These are phyloP conservation scores for Amiota minor DNA, from an alignment of 2,888 invertebrate species.

Conservation along the genomic window DNA sequence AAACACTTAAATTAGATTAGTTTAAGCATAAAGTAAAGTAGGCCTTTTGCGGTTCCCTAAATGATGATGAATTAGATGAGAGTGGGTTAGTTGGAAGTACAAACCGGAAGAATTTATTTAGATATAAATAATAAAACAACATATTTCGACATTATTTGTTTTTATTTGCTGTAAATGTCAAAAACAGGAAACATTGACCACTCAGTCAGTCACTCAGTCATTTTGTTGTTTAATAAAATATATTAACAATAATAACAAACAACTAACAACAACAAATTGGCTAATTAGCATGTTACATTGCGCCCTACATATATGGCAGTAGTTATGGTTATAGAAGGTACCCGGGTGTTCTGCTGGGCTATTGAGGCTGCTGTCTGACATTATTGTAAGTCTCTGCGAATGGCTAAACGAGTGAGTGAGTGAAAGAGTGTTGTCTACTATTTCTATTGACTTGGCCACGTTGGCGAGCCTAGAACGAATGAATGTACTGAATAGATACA, in stretches of 20 bases:
- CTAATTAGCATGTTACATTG: conserved; percentile 62
- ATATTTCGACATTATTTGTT: not conserved
- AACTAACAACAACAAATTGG: conserved; percentile 42
- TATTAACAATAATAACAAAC: conserved; percentile 22
- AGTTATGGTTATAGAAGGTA: conserved; percentile 51
- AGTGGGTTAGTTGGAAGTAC: not conserved
- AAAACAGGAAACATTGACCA: conserved; percentile 27
- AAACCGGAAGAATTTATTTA: too few species aligned
- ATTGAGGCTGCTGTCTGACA: too few species aligned
- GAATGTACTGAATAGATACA: not conserved
- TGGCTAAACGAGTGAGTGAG: not conserved
- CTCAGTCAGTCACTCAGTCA: not conserved
- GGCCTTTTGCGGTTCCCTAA: too few species aligned
- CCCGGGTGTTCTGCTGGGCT: conserved; percentile 21
- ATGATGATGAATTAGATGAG: not conserved
- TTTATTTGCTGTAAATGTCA: not conserved
- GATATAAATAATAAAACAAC: not conserved
- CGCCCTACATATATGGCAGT: conserved; percentile 46
- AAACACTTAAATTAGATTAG: too few species aligned
- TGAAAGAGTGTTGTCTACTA: conserved; percentile 8
- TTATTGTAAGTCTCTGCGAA: not conserved
- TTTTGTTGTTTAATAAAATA: conserved; percentile 31
- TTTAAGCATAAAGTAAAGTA: too few species aligned
- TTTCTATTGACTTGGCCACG: not conserved
- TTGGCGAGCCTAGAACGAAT: conserved; percentile 15